Evolutionary conservation across 2,113 vertebrate genomes (phyloP).

Genomic region (Tupaia chinensis): DNA sequence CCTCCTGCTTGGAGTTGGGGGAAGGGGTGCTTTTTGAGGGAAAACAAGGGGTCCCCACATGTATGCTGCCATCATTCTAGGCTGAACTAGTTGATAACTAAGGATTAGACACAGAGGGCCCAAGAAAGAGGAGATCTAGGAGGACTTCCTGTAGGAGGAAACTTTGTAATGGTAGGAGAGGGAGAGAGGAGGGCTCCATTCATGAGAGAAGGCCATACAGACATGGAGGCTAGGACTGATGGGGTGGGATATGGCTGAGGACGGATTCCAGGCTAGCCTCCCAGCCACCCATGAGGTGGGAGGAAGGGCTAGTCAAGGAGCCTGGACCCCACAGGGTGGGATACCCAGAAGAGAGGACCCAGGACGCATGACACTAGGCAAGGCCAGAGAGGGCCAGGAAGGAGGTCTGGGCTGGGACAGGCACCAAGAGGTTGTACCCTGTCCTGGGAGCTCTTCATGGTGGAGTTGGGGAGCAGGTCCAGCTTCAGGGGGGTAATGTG

Average conservation of each 20-base stretch:
- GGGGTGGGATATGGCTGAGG: neutral
- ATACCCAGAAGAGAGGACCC: neutral
- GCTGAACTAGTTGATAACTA: neutral
- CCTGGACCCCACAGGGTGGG: no score
- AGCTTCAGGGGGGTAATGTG: rapidly evolving
- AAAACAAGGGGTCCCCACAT: neutral
- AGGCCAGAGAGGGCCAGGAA: no score
- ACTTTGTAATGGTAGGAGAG: neutral
- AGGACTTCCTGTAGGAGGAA: neutral
- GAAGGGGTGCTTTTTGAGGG: neutral
- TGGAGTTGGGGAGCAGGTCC: no score
- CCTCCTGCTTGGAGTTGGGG: neutral
- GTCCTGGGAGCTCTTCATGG: neutral
- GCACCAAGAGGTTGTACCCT: neutral
- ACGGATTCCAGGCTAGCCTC: neutral
- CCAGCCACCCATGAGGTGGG: neutral
- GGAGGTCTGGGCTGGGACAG: neutral
- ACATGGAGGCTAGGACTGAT: neutral
- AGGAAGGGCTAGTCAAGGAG: neutral
- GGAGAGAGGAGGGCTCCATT: neutral
- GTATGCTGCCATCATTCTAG: neutral
- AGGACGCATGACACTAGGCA: neutral
- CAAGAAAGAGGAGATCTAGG: neutral
- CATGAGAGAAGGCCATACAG: neutral
- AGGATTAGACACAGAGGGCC: neutral